These are phyloP conservation scores for Thymallus thymallus DNA, from an alignment of 2,113 vertebrate genomes.

Conservation along the genomic window DNA sequence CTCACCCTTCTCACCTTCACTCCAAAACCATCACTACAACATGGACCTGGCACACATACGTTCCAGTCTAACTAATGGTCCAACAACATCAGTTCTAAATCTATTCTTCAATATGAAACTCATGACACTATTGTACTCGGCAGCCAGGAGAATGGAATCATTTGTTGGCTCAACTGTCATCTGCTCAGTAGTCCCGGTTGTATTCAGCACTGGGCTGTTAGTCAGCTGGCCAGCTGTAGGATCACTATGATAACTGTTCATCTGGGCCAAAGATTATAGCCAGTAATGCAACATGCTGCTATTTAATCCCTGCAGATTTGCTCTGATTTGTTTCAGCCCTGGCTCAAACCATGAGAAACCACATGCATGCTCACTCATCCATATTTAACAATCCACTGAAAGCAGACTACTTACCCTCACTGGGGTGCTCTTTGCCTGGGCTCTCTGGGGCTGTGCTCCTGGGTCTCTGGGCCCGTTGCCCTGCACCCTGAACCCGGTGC, in stretches of 20 bases:
- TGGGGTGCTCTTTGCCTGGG: conserved; percentile 88
- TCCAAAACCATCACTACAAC: conserved; percentile 7
- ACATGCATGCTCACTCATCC: conserved; percentile 35
- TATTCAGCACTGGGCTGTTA: conserved; percentile 37
- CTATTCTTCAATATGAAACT: too few relatives aligned
- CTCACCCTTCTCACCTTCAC: too few relatives aligned
- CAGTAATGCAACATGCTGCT: conserved; percentile 59
- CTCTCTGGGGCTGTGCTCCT: conserved; percentile 81
- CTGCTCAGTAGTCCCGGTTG: conserved; percentile 38
- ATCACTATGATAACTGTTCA: conserved; percentile 56
- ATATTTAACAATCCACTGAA: conserved; percentile 7
- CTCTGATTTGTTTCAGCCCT: conserved; percentile 53
- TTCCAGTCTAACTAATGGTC: background rate
- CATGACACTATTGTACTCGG: background rate
- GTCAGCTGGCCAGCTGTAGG: conserved; percentile 49
- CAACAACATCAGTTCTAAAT: background rate
- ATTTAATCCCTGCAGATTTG: conserved; percentile 61
- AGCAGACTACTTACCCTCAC: conserved; percentile 85
- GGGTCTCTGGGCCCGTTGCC: conserved; percentile 79
- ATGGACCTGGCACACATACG: conserved; percentile 7
- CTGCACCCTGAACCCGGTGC: conserved; percentile 69
- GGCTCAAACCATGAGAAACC: conserved; percentile 50
- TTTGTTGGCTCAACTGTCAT: conserved; percentile 38
- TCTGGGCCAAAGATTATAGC: conserved; percentile 57
- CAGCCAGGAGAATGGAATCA: conserved; percentile 15